These are phyloP conservation scores for Lutjanus campechanus DNA, from an alignment of 2,797 vertebrate species.

Conservation along the genomic window DNA sequence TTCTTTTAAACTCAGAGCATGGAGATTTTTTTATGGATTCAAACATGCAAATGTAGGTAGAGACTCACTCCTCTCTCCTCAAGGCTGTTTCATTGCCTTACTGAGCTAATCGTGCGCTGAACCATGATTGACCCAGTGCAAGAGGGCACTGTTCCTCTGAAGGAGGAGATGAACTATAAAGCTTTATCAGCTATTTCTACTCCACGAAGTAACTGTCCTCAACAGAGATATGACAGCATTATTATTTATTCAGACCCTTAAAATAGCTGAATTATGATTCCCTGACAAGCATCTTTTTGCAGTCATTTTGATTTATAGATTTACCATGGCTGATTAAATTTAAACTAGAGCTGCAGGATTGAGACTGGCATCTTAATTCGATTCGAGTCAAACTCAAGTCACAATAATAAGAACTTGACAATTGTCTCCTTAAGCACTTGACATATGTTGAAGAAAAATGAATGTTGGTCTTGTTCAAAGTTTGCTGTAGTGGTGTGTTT, in stretches of 20 bases:
- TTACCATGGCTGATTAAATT: no score
- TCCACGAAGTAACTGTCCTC: neutral
- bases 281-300: neutral
- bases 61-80: slow-evolving; percentile 4
- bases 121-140: slow-evolving; percentile 27
- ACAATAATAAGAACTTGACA: no score
- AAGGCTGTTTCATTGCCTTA: slow-evolving; percentile 7
- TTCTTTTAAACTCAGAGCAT: slow-evolving; percentile 5
- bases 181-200: neutral
- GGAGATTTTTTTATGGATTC: slow-evolving; percentile 1
- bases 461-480: no score
- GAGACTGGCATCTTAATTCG: neutral
- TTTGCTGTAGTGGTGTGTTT: no score
- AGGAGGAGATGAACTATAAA: neutral
- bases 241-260: no score
- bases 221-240: neutral
- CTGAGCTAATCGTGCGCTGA: slow-evolving; percentile 27
- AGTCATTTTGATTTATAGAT: neutral
- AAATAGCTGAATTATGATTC: neutral
- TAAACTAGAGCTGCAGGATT: neutral
- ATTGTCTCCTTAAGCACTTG: no score
- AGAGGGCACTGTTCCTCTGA: neutral
- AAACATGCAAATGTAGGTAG: slow-evolving; percentile 1
- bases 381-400: no score
- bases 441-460: no score